These are phyloP conservation scores for Malurus elegans DNA, from an alignment of 2,113 vertebrate species.

Conservation along the genomic window DNA sequence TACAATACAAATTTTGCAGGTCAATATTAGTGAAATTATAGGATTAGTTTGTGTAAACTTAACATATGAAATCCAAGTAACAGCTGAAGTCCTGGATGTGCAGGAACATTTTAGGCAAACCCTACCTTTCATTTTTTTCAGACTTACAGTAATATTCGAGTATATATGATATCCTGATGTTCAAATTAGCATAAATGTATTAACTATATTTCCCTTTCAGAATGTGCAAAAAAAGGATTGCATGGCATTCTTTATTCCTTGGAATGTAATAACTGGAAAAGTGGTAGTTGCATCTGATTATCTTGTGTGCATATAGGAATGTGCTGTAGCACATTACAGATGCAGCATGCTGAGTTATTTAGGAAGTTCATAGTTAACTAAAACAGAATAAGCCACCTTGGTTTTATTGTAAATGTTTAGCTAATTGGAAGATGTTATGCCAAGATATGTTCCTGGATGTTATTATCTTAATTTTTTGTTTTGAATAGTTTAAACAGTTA, in stretches of 20 bases:
- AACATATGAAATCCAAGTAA: neutral
- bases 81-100: neutral
- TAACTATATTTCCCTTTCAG: neutral
- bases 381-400: constrained; percentile 9
- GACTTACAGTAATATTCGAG: neutral
- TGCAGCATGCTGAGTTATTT: neutral
- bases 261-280: neutral
- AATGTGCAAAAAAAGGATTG: neutral
- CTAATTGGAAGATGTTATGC: neutral
- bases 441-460: neutral
- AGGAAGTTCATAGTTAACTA: neutral
- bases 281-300: neutral
- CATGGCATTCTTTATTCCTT: neutral
- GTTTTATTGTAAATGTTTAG: constrained; percentile 22
- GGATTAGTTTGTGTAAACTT: neutral
- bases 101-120: neutral
- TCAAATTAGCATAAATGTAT: neutral
- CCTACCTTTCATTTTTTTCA: neutral
- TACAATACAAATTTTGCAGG: neutral
- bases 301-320: neutral
- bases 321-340: neutral
- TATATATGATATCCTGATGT: neutral
- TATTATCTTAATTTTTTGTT: constrained; percentile 43
- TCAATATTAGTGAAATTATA: neutral
- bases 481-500: constrained; percentile 18